These are phyloP conservation scores for Odontamblyopus lacepedii DNA, from an alignment of 2,797 vertebrate genomes.

Conservation along the genomic window DNA sequence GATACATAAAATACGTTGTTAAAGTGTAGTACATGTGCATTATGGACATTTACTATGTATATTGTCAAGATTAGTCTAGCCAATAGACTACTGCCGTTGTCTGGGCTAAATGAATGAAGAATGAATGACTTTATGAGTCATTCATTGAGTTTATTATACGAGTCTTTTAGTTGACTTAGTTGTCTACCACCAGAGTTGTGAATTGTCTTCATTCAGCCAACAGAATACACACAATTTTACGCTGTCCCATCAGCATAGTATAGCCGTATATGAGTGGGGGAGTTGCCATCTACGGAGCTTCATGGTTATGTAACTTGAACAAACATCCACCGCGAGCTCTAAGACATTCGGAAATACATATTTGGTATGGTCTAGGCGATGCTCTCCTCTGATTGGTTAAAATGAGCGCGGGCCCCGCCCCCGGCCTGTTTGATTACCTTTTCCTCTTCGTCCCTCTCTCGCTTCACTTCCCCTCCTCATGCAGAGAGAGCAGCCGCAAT, in stretches of 20 bases:
- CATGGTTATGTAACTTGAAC: conserved; percentile 58
- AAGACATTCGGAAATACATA: conserved; percentile 71
- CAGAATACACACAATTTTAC: neutral
- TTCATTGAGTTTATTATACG: neutral
- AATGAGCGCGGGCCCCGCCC: conserved; percentile 41
- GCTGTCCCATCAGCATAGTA: neutral
- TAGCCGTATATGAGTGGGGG: conserved; percentile 8
- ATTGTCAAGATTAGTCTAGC: too few relatives aligned
- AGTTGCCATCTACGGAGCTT: conserved; percentile 48
- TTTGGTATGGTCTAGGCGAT: conserved; percentile 58
- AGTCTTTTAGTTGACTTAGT: too few relatives aligned
- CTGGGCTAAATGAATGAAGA: neutral
- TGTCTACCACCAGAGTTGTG: neutral
- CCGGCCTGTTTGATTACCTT: conserved; percentile 45
- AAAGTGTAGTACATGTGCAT: too few relatives aligned
- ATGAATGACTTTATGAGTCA: neutral
- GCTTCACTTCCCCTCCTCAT: conserved; percentile 54
- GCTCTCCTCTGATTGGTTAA: conserved; percentile 51
- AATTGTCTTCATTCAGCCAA: neutral
- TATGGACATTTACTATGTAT: too few relatives aligned
- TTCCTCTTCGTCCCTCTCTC: conserved; percentile 37
- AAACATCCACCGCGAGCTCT: conserved; percentile 30
- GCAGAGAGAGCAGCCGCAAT: conserved; percentile 28
- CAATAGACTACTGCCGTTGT: neutral
- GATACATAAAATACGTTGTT: too few relatives aligned